phyloP scores from a whole-genome alignment of 2,888 invertebrate genomes.

The Syrista parreyssii region DNA sequence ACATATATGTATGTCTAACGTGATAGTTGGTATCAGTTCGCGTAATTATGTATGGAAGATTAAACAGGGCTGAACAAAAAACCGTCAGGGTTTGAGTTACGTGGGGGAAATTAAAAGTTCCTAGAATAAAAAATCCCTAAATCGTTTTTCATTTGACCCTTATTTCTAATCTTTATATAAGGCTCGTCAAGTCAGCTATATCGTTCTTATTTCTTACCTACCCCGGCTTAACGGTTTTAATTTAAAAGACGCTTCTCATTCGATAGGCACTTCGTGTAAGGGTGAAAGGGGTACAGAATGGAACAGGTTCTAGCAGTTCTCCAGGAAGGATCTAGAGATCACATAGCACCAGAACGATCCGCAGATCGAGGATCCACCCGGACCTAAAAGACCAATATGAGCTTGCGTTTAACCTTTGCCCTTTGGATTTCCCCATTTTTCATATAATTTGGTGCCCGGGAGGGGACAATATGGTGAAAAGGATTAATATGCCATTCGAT shows the following conservation, averaged over 20 bases:
- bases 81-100: background rate
- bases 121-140: background rate
- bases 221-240: background rate
- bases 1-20: no score
- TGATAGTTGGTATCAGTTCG: background rate
- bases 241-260: background rate
- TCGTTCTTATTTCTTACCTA: background rate
- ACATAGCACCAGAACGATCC: background rate
- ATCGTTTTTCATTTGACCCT: background rate
- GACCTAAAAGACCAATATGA: background rate
- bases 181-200: background rate
- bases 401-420: background rate
- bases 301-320: background rate
- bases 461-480: no score
- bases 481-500: constrained; percentile 32
- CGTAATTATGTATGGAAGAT: background rate
- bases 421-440: no score
- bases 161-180: background rate
- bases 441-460: no score
- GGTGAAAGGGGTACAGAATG: background rate
- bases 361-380: background rate
- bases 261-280: background rate
- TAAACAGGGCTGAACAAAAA: background rate
- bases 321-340: background rate
- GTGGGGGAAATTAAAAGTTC: background rate